Base-by-base conservation (phyloP, 2,113 vertebrate species). In the Callipepla squamata region DNA sequence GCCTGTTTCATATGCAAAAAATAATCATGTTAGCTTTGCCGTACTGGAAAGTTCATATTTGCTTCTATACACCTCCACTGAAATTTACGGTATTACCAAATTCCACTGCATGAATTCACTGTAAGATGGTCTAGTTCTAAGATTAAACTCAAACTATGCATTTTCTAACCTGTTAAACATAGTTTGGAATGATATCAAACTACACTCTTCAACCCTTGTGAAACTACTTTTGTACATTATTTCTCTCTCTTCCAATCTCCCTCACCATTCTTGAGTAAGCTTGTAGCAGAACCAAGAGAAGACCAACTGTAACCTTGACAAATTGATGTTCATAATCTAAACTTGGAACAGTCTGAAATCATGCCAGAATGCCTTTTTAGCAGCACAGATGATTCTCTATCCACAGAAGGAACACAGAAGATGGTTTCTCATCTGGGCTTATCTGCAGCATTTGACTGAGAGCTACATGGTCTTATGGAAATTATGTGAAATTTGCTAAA, bases 401-500 rank as follows among this genome's bases (percentile, higher is more conserved):
- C 82, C 4, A 4, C 57, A 83, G 32, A 95, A 38, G n/a, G 88
- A 96, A 96, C 88, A 96, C 96, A 96, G 95, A 96, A 95, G 93
- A 96, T 96, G 95, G 93, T 95, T 91, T 86, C 68, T 96, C 95
- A 94, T 93, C 96, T 96, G 96, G 85, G 47, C 80, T 40, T 92
- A 94, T 74, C 90, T 95, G 79, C 50, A 90, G 55, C 76, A 65
- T 86, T 93, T 80, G 65, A 91, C 28, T 94, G 44, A 51, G 76
- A 93, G 68, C 50, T 93, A 83, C 42, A 83, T 75, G 76, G 76
- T 91, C 47, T 96, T 86, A 96, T 30, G 61, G 73, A 94, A 76
- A 92, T 94, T 67, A 87, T 42, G 25, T 95, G 87, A 70, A 51
- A 90, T 87, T 93, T 90, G 88, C 69, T 93, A 72, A 88, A 96